Base-by-base conservation (phyloP, 2,888 invertebrate genomes). In the Hydrotaea cyrtoneurina region DNA sequence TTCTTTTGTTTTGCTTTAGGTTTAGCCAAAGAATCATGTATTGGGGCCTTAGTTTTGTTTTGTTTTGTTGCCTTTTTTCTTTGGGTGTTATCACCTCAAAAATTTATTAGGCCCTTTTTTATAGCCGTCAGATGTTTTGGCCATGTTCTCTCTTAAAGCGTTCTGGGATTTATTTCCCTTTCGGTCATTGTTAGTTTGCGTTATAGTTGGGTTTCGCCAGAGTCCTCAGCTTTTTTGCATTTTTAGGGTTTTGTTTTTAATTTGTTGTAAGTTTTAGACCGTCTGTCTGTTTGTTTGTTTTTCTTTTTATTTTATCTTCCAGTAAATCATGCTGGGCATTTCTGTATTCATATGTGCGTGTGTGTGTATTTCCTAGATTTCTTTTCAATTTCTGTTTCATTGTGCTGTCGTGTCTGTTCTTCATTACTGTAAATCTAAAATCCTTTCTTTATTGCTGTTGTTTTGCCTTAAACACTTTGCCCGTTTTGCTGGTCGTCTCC, bases 351-450 rank as follows among this genome's bases (percentile, higher is more conserved):
- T 59, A 13, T 59, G 59, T 59, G 15, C 59, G 26, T 59, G 1
- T 59, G 59, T 23, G 11, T 59, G 26, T 15, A 2, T 10, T 59
- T 26, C 15, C 23, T 59, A 26, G 59, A 59, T 59, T 23, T 59
- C 59, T 59, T 59, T 59, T 23, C 59, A 59, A 59, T 59, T 59
- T 59, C 26, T 1, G 59, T 19, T 57, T 57, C 57, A 57, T 57
- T 57, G 57, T 57, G 5, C 57, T 59, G 59, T 59, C 59, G 13
- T 59, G 59, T 59, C 59, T 59, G 23, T 23, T 59, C 50, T 71
- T 71, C 71, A 71, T 71, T 71, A 71, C 31, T 19, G 71, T 53
- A 71, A 31, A 71, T 53, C 53, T 50, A n/a, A 71, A 53, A 53
- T 71, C 31, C 53, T 15, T 53, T n/a, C 19, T 7, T 69, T 69